Base-by-base conservation (phyloP, 92 coral and sea anemone genomes). In the Scolanthus callimorphus region DNA sequence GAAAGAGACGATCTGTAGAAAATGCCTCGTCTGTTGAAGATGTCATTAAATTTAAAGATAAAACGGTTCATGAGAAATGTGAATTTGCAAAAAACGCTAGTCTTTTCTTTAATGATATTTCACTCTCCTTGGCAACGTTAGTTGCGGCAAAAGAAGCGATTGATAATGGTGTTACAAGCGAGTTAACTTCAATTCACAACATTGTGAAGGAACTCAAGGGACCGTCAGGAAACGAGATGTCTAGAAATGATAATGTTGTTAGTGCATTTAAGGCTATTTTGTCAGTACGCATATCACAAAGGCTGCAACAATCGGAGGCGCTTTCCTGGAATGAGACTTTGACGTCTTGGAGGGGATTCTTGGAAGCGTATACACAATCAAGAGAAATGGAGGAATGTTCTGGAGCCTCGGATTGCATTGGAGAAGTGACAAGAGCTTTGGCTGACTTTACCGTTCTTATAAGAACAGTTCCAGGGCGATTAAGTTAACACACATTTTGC, bases 311-410 rank as follows among this genome's bases (percentile, higher is more conserved):
- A 20, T 12, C 69, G 49, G 39, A 60, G 12, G 55, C 31, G 55
- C 13, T 44, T 4, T 44, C 74, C n/a, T 67, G 76, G 76, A 76
- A 76, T 31, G 70, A 76, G 57, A 67, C 83, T 6, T 28, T 76
- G 26, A 31, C 44, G 28, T 39, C 23, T 20, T 76, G 83, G 83
- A 76, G 51, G 50, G 73, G 59, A 21, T 57, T 44, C 25, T 45
- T 43, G 2, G 76, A 76, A 28, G 67, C 65, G 8, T 45, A 50
- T 0, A 63, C 83, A 2, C 51, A 67, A 43, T 57, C 30, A 6
- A 39, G 83, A 26, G 51, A 64, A 15, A 46, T 76, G 13, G 27
- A 58, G 22, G 46, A 51, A 39, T 76, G 83, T 21, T 13, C 76
- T 20, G 75, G 70, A 2, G 56, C 83, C 24, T 17, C 46, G 6